These are phyloP conservation scores for Embidobia sp. DNA, from an alignment of 2,888 invertebrate species.

Conservation along the genomic window DNA sequence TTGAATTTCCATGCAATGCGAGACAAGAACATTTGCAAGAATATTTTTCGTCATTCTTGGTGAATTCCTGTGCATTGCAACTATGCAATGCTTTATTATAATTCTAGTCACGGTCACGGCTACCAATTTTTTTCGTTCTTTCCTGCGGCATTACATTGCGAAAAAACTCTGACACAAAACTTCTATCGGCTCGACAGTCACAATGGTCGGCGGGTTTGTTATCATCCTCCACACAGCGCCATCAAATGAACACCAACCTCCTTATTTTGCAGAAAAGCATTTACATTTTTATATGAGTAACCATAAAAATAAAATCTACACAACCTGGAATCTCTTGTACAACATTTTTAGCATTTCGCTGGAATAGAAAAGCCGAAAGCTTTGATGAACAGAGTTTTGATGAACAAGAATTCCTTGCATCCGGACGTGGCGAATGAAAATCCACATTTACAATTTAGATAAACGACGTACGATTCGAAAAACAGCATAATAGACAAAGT, in stretches of 20 bases:
- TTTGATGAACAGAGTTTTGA: no score
- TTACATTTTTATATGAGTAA: no score
- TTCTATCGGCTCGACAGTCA: conserved; percentile 14
- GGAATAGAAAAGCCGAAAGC: no score
- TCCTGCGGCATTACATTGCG: conserved; percentile 14
- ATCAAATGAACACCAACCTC: conserved; percentile 20
- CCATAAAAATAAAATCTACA: no score
- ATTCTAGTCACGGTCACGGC: conserved; percentile 40
- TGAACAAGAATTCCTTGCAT: no score
- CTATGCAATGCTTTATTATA: conserved; percentile 26
- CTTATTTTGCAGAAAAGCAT: conserved; percentile 17
- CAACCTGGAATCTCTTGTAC: no score
- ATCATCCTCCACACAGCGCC: neutral
- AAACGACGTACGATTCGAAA: neutral
- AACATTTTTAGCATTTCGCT: no score
- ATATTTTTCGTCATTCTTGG: conserved; percentile 6
- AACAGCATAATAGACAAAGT: conserved; percentile 6
- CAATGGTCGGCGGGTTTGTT: conserved; percentile 13
- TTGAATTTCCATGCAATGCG: conserved; percentile 4
- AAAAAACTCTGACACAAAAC: conserved; percentile 29
- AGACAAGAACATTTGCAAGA: conserved; percentile 1
- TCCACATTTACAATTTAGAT: neutral
- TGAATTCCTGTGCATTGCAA: conserved; percentile 14
- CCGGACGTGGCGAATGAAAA: no score
- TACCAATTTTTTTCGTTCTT: conserved; percentile 17